Evolutionary conservation across 2,888 invertebrate genomes (phyloP).

Genomic region (Apodemia mormo): DNA sequence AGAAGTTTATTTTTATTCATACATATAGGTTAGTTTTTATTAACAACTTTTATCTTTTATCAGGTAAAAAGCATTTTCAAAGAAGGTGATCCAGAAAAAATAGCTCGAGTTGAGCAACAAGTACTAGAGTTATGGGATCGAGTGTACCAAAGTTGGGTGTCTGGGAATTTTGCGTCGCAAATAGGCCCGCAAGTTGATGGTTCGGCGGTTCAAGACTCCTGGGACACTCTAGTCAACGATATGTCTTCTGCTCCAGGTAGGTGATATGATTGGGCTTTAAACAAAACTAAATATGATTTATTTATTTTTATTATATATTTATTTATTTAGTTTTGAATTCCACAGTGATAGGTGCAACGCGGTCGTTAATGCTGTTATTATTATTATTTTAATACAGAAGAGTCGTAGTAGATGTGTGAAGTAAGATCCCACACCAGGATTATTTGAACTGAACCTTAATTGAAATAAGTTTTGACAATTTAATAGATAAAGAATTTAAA

Average conservation of each 20-base stretch:
- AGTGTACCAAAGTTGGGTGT: conserved; percentile 95
- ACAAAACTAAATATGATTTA: background rate
- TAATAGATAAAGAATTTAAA: too few species aligned
- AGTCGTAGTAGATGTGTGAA: too few species aligned
- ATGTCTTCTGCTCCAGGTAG: conserved; percentile 89
- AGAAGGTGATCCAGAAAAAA: conserved; percentile 90
- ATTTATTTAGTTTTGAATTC: too few species aligned
- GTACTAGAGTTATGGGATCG: conserved; percentile 96
- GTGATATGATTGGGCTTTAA: conserved; percentile 14
- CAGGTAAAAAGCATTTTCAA: conserved; percentile 89
- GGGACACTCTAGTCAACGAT: conserved; percentile 86
- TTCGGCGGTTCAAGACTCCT: conserved; percentile 86
- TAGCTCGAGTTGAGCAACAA: conserved; percentile 91
- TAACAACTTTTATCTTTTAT: background rate
- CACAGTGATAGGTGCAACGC: too few species aligned
- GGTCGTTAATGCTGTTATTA: too few species aligned
- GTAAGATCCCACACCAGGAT: too few species aligned
- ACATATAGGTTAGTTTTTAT: too few species aligned
- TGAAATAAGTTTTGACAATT: too few species aligned
- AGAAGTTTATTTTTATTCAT: too few species aligned
- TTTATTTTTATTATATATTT: too few species aligned
- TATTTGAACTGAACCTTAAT: too few species aligned
- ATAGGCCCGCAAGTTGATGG: conserved; percentile 88
- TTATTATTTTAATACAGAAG: too few species aligned
- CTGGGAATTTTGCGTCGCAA: conserved; percentile 80